Base-by-base conservation (phyloP, 2,888 invertebrate genomes). In the Drosophila atripex region DNA sequence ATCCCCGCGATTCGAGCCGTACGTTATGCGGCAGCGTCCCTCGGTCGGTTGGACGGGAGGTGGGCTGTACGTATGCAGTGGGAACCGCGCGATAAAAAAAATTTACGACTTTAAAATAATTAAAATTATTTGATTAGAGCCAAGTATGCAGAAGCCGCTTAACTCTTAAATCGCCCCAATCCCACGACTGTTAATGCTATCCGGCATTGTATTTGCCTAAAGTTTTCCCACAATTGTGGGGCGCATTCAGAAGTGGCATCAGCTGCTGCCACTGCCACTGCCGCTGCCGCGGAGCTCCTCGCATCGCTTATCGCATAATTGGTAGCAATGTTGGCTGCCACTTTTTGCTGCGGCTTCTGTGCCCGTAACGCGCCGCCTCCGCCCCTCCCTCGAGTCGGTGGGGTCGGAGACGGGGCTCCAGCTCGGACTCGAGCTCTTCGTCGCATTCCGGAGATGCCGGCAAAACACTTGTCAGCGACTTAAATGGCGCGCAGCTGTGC, bases 381-480 rank as follows among this genome's bases (percentile, higher is more conserved):
- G 18, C 18, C 61, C 11, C 38, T 39, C 21, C 21, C 21, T 4
- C 21, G 21, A 4, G 21, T 23, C 21, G 21, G 5, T 4, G 21
- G 21, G 3, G 21, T 3, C 21, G 21, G 21, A 4, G 21, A 21
- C 21, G 21, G 21, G 21, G 32, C 45, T 41, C 51, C 53, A 56
- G 30, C 32, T 18, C 21, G 32, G 49, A 8, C 39, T 39, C 39
- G 14, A 41, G 16, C 41, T 41, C 41, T 16, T 51, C 68, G 61
- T 61, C 78, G 83, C 86, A 82, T 82, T 82, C 82, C 82, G 77
- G 65, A 75, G 66, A 87, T 82, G 82, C 82, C 82, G 82, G 82
- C 82, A 87, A 82, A 82, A 82, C 82, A 82, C 82, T 82, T 82
- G 82, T 82, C 82, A 87, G 87, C 82, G 82, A 85, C 82, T 82